A percentile compares a stretch with the other conserved stretches of the same genome.
phyloP scores from a whole-genome alignment of 2,113 vertebrate species.

The Hydrochoerus hydrochaeris region DNA sequence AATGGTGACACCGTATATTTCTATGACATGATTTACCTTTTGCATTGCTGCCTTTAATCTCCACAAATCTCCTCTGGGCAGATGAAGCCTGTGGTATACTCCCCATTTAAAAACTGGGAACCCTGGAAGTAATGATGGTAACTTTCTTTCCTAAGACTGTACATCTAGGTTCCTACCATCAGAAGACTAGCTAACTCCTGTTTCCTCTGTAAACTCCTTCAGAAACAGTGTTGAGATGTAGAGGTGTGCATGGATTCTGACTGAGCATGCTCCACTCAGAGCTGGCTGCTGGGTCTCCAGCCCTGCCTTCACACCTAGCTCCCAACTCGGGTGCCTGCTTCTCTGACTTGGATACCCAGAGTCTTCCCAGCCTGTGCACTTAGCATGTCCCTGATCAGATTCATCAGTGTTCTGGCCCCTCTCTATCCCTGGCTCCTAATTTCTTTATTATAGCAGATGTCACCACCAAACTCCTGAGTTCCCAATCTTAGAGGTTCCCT shows the following conservation, averaged over 20 bases:
- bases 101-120: neutral
- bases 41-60: conserved; percentile 18
- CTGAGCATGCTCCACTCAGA: neutral
- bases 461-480: neutral
- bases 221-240: neutral
- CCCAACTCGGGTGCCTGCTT: neutral
- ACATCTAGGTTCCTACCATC: neutral
- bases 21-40: neutral
- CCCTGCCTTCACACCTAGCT: neutral
- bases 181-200: neutral
- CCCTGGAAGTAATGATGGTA: conserved; percentile 32
- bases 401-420: neutral
- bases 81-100: neutral
- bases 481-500: neutral
- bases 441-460: neutral
- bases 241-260: neutral
- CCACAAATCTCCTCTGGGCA: neutral
- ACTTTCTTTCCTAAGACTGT: conserved; percentile 4
- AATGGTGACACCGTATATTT: neutral
- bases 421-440: neutral
- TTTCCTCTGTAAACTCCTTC: neutral
- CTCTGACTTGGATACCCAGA: neutral
- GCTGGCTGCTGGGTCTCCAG: neutral
- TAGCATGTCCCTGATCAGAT: neutral
- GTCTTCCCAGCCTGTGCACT: neutral